A percentile compares a stretch with the other conserved stretches of the same genome.
Conservation (phyloP, 2,797 vertebrate genomes). For the Paratrypauchen microcephalus region DNA sequence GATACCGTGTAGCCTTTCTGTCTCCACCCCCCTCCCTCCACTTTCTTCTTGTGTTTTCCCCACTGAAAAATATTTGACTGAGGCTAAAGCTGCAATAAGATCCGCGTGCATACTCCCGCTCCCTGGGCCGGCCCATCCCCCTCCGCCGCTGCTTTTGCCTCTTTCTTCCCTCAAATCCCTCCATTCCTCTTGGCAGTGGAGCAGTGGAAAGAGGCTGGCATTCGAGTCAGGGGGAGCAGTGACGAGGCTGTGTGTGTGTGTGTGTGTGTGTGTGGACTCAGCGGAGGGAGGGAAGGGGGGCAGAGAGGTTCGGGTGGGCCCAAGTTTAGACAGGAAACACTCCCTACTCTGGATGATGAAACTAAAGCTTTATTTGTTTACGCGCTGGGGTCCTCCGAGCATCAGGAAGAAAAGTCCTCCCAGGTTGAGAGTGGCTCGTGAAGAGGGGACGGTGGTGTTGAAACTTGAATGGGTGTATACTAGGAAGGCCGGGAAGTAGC, state of each 20-base stretch:
- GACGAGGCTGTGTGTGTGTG: constrained; percentile 62
- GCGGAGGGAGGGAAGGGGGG: constrained; percentile 3
- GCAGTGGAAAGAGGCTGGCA: constrained; percentile 77
- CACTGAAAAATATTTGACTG: constrained; percentile 69
- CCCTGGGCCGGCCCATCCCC: constrained; percentile 67
- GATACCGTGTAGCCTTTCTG: constrained; percentile 63
- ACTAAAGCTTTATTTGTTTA: constrained; percentile 79
- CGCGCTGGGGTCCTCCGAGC: constrained; percentile 65
- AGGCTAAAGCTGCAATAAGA: constrained; percentile 76
- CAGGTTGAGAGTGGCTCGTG: constrained; percentile 48
- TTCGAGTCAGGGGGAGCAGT: constrained; percentile 64
- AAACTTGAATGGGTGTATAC: constrained; percentile 59
- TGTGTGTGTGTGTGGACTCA: constrained; percentile 52
- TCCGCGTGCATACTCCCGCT: constrained; percentile 69
- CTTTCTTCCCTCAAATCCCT: constrained; percentile 83
- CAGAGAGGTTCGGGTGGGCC: constrained; percentile 20
- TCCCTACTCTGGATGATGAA: constrained; percentile 76
- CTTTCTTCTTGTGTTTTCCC: constrained; percentile 58
- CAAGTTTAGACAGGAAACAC: constrained; percentile 72
- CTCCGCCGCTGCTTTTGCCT: constrained; percentile 58
- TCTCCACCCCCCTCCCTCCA: constrained; percentile 33
- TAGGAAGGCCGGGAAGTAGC: constrained; percentile 38
- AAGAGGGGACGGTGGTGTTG: constrained; percentile 48
- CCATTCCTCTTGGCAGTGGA: constrained; percentile 76
- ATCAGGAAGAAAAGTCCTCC: constrained; percentile 57